Conservation (phyloP, 2,113 vertebrate genomes). For the Opisthocomus hoazin region DNA sequence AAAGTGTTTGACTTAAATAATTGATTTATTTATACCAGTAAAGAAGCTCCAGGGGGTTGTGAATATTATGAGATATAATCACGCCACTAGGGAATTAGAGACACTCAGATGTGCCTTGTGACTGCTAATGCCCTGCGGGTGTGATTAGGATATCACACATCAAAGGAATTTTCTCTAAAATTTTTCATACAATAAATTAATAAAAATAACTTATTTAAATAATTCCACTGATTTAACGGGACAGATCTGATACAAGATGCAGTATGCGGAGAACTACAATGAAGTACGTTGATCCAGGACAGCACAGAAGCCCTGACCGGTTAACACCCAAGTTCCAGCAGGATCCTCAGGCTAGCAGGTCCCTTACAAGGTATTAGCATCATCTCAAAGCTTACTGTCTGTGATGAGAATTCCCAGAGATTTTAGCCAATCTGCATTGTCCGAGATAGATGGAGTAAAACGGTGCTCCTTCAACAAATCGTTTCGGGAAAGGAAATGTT, state of each 20-base stretch:
- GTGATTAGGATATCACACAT: conserved; percentile 57
- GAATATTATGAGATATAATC: conserved; percentile 60
- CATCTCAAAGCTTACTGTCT: neutral
- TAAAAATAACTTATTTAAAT: conserved; percentile 54
- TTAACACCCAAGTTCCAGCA: neutral
- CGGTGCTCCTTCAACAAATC: neutral
- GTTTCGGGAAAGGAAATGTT: neutral
- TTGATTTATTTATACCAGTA: conserved; percentile 68
- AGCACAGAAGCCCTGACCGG: neutral
- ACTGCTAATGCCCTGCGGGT: conserved; percentile 52
- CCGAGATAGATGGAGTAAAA: neutral
- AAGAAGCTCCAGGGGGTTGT: conserved; percentile 43
- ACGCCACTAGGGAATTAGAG: conserved; percentile 51
- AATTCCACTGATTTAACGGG: conserved; percentile 41
- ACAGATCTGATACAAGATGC: conserved; percentile 43
- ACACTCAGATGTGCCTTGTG: conserved; percentile 41
- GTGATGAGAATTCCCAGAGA: neutral
- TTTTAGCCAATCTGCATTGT: neutral
- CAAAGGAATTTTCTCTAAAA: conserved; percentile 52
- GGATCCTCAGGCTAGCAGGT: neutral
- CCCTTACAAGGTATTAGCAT: neutral
- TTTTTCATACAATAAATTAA: conserved; percentile 61
- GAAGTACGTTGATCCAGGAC: neutral
- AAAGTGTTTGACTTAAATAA: conserved; percentile 71
- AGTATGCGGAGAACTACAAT: neutral